These are phyloP conservation scores for Pristionchus mayeri DNA, from an alignment of 2,888 invertebrate species.

Conservation along the genomic window DNA sequence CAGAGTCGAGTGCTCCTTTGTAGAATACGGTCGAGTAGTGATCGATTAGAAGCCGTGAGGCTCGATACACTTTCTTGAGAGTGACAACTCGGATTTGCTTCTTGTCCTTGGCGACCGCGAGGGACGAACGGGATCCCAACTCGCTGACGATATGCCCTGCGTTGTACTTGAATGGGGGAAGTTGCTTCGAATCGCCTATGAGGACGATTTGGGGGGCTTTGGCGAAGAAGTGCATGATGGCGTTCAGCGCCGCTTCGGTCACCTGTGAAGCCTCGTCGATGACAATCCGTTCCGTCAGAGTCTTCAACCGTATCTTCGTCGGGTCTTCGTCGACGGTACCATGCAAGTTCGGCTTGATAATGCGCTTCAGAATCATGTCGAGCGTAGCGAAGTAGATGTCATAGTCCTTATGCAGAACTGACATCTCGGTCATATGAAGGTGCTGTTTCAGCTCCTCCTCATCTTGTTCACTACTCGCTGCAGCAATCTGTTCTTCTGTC, in stretches of 20 bases:
- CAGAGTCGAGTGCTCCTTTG: background rate
- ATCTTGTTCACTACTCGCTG: too few species aligned
- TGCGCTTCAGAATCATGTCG: too few species aligned
- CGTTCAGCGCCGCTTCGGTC: background rate
- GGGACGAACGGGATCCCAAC: background rate
- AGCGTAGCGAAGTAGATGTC: too few species aligned
- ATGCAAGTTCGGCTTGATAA: too few species aligned
- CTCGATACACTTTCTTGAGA: background rate
- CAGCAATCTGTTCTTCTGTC: too few species aligned
- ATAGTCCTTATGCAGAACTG: too few species aligned
- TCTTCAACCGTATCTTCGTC: background rate
- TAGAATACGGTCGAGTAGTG: background rate
- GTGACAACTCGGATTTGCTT: background rate
- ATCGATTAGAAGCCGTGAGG: background rate
- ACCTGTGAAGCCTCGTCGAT: conserved; percentile 41
- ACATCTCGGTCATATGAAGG: too few species aligned
- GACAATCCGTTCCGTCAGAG: background rate
- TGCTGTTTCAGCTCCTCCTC: too few species aligned
- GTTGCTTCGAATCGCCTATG: conserved; percentile 20
- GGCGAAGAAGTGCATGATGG: background rate
- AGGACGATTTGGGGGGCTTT: background rate
- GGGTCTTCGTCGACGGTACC: too few species aligned
- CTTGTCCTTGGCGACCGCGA: background rate
- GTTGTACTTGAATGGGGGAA: conserved; percentile 21
- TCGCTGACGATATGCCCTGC: background rate